Evolutionary conservation across 2,113 vertebrate genomes (phyloP).

Genomic region (Mirza zaza): DNA sequence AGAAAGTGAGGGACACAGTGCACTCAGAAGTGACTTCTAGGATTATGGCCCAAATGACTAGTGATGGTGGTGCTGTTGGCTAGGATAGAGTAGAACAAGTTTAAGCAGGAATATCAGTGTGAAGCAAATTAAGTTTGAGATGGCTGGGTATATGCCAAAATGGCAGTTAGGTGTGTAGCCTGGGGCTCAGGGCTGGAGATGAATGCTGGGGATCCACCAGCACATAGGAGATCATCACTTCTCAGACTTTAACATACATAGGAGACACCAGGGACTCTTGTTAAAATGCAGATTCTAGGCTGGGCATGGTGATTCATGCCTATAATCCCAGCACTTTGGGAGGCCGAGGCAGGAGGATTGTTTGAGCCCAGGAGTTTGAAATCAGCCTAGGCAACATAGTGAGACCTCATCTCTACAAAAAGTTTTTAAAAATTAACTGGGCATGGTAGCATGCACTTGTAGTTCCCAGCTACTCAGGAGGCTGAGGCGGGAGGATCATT

Average conservation of each 20-base stretch:
- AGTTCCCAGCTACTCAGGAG: background rate
- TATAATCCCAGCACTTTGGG: background rate
- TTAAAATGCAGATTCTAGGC: background rate
- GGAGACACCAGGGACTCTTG: background rate
- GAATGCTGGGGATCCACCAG: background rate
- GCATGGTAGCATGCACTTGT: background rate
- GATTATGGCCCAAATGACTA: background rate
- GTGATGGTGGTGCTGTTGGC: background rate
- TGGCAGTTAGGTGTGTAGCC: background rate
- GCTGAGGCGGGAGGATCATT: background rate
- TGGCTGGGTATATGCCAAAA: background rate
- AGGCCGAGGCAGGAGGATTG: background rate
- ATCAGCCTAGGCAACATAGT: background rate
- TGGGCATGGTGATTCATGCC: background rate
- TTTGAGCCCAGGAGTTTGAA: background rate
- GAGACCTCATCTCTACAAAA: background rate
- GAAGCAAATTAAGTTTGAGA: background rate
- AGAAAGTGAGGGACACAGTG: background rate
- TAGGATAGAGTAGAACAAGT: background rate
- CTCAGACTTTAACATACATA: background rate
- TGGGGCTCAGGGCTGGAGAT: background rate
- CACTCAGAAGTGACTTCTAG: background rate
- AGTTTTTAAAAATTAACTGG: background rate
- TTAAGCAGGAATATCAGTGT: background rate
- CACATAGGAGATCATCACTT: background rate